Conservation (phyloP, 2,113 vertebrate species). For the Astatoreochromis straeleni region DNA sequence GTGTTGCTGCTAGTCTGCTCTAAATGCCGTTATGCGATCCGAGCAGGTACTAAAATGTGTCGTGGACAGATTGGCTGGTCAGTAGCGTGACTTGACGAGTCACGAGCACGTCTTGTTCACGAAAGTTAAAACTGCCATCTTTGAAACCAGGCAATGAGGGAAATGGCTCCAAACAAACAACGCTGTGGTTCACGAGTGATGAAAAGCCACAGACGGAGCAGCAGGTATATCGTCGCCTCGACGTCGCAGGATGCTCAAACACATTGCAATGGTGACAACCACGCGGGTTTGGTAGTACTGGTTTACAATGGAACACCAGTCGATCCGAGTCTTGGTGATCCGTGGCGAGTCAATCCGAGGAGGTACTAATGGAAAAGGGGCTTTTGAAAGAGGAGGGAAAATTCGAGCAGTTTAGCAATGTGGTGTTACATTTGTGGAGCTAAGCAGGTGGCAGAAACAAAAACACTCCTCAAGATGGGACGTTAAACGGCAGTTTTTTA, state of each 20-base stretch:
- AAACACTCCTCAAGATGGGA: background rate
- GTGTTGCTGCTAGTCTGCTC: background rate
- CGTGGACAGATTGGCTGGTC: background rate
- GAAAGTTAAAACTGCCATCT: background rate
- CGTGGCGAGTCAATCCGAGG: background rate
- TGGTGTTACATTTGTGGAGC: background rate
- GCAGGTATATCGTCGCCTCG: background rate
- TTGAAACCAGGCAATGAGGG: background rate
- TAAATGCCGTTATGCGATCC: fast-evolving
- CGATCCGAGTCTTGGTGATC: background rate
- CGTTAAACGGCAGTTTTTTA: background rate
- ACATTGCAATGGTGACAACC: background rate
- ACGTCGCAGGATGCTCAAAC: fast-evolving
- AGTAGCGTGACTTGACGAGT: fast-evolving
- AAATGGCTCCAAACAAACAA: background rate
- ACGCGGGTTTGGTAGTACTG: background rate
- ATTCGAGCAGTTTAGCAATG: fast-evolving
- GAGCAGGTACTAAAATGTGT: background rate
- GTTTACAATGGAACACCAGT: fast-evolving
- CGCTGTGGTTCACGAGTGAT: fast-evolving
- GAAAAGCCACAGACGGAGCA: background rate
- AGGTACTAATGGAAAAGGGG: background rate
- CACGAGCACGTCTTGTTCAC: background rate
- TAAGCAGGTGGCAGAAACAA: background rate
- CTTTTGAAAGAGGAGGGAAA: background rate